Percentiles rank a stretch among this genome's conserved stretches.
These are phyloP conservation scores for Lepus timidus DNA, from an alignment of 2,113 vertebrate genomes.

Conservation along the genomic window DNA sequence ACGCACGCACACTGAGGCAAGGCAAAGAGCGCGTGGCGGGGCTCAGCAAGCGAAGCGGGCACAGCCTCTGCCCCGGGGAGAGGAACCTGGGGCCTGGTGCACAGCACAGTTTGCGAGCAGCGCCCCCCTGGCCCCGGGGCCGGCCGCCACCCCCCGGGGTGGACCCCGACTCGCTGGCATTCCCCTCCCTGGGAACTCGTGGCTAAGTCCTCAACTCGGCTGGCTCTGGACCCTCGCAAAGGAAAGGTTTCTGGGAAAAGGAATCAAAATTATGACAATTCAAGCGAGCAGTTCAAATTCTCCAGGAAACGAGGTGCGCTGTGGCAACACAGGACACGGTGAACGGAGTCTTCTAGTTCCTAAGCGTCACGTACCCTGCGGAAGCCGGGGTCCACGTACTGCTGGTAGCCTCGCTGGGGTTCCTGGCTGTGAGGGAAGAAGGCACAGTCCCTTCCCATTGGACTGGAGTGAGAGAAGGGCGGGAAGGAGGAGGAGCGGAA, in stretches of 20 bases:
- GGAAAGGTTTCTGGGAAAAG: neutral
- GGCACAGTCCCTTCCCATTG: neutral
- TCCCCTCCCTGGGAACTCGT: neutral
- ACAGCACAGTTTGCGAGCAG: too few species aligned
- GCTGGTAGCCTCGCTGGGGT: neutral
- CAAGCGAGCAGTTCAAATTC: neutral
- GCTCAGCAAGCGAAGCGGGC: too few species aligned
- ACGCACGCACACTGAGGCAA: neutral
- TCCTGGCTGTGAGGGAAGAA: neutral
- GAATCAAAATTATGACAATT: neutral
- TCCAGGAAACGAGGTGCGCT: neutral
- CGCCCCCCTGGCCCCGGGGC: neutral
- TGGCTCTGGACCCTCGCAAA: neutral
- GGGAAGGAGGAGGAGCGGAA: neutral
- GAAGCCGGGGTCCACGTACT: too few species aligned
- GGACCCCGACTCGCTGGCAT: neutral
- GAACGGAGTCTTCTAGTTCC: neutral
- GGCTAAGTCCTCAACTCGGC: neutral
- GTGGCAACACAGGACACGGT: neutral
- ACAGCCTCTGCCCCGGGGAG: neutral
- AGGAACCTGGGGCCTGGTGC: neutral
- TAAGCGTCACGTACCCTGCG: neutral
- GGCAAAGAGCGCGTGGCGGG: neutral
- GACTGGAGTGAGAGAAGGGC: too few species aligned
- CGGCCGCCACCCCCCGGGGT: neutral